phyloP scores from a whole-genome alignment of 1,140 invertebrate genomes.

The Drosophila sturtevanti region DNA sequence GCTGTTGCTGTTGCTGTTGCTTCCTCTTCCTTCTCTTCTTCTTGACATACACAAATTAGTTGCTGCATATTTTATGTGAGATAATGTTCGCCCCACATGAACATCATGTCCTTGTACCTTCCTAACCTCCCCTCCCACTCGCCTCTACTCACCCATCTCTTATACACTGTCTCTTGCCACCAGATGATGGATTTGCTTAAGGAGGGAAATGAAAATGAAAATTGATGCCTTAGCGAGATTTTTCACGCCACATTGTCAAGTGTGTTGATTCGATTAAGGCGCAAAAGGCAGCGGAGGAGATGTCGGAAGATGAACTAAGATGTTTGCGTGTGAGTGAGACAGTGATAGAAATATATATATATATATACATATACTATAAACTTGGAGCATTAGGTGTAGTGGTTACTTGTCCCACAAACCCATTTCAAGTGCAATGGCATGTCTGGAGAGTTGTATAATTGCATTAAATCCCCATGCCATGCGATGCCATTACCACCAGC shows the following conservation, averaged over 20 bases:
- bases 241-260: slow-evolving; percentile 70
- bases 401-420: slow-evolving; percentile 53
- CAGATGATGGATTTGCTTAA: slow-evolving; percentile 45
- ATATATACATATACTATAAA: no score
- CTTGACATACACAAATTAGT: slow-evolving; percentile 63
- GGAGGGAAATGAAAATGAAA: slow-evolving; percentile 52
- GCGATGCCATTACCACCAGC: slow-evolving; percentile 55
- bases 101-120: slow-evolving; percentile 42
- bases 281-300: slow-evolving; percentile 5
- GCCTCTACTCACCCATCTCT: not conserved
- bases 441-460: slow-evolving; percentile 14
- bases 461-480: slow-evolving; percentile 26
- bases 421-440: slow-evolving; percentile 57
- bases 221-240: slow-evolving; percentile 69
- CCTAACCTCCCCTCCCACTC: not conserved
- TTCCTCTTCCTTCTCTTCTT: no score
- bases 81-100: slow-evolving; percentile 37
- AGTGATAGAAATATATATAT: not conserved
- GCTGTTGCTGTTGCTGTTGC: not conserved
- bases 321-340: not conserved
- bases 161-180: not conserved
- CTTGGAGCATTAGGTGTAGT: not conserved
- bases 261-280: slow-evolving; percentile 70
- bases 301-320: not conserved
- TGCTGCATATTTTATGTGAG: slow-evolving; percentile 66